Percentiles rank a stretch among this genome's conserved stretches.
Evolutionary conservation across 2,888 invertebrate species (phyloP).

Genomic region (Hypercompe scribonia): DNA sequence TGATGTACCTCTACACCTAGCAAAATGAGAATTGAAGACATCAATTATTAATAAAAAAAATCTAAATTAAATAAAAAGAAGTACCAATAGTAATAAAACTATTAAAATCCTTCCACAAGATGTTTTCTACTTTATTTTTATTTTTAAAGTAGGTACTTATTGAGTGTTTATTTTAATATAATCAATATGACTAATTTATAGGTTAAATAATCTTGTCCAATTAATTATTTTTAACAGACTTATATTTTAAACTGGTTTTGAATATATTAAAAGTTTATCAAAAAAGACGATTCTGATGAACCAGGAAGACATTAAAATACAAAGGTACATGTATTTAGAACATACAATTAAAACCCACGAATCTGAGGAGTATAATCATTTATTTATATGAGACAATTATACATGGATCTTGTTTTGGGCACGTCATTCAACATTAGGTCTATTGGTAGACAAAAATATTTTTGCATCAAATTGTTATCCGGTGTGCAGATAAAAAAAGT

Average conservation of each 20-base stretch:
- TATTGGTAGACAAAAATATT: not conserved
- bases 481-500: not conserved
- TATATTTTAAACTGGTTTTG: not conserved
- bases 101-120: not conserved
- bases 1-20: too few relatives aligned
- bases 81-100: not conserved
- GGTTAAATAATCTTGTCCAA: not conserved
- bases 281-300: not conserved
- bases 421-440: not conserved
- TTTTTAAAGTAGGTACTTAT: not conserved
- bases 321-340: not conserved
- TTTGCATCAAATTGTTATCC: not conserved
- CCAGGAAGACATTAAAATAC: not conserved
- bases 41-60: too few relatives aligned
- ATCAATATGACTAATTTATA: not conserved
- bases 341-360: conserved; percentile 1
- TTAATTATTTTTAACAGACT: not conserved
- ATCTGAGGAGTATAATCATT: not conserved
- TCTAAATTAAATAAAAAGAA: not conserved
- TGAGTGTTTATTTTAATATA: not conserved
- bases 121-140: not conserved
- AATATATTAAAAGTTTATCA: not conserved
- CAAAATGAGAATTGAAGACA: not conserved
- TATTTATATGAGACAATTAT: not conserved
- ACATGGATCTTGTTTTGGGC: not conserved